These are phyloP conservation scores for Elachura formosa DNA, from an alignment of 2,113 vertebrate genomes.

Conservation along the genomic window DNA sequence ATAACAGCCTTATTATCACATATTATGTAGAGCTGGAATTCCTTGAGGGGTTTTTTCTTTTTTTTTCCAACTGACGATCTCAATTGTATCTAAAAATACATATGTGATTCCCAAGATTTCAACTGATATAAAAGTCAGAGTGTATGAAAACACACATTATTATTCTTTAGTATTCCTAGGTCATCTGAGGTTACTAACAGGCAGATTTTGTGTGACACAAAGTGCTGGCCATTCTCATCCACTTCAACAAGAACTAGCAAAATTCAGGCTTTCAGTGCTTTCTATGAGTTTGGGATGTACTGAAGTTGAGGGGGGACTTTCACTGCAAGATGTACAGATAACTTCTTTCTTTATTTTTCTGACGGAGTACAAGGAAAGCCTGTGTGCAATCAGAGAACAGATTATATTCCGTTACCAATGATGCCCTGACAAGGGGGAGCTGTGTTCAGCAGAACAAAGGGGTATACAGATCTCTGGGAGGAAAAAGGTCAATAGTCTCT, in stretches of 20 bases:
- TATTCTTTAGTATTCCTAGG: background rate
- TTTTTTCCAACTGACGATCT: background rate
- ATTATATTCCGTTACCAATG: slow-evolving; percentile 32
- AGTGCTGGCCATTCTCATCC: background rate
- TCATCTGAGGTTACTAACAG: slow-evolving; percentile 11
- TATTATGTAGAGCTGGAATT: slow-evolving; percentile 33
- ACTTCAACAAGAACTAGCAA: background rate
- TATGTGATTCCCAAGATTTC: background rate
- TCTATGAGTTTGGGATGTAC: background rate
- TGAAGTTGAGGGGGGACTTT: background rate
- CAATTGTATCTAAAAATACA: background rate
- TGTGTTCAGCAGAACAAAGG: slow-evolving; percentile 52
- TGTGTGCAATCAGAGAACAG: slow-evolving; percentile 55
- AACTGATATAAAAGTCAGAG: background rate
- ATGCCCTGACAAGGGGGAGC: slow-evolving; percentile 39
- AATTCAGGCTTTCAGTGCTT: background rate
- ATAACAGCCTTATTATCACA: slow-evolving; percentile 60
- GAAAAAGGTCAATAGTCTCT: slow-evolving; percentile 58
- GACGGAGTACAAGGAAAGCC: slow-evolving; percentile 41
- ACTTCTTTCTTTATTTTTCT: slow-evolving; percentile 47
- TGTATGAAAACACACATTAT: background rate
- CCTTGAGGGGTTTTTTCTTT: background rate
- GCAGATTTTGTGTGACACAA: background rate
- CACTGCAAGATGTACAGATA: slow-evolving; percentile 10
- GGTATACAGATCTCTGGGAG: slow-evolving; percentile 16